Conservation (phyloP, 2,113 vertebrate genomes). For the Marmota monax region DNA sequence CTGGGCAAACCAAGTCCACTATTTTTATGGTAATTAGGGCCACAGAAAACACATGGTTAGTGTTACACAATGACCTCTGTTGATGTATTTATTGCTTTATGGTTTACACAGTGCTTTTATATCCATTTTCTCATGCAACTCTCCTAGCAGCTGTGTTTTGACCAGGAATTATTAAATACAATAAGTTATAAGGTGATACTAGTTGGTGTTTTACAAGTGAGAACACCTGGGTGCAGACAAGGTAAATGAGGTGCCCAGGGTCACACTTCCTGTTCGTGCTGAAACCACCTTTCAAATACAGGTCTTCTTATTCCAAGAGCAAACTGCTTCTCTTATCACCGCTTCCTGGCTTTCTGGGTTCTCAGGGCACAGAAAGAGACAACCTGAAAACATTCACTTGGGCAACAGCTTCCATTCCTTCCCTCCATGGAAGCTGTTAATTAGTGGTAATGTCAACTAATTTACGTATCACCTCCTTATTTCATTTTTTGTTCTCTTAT, state of each 20-base stretch:
- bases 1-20: neutral
- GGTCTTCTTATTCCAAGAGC: neutral
- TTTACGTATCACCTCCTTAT: constrained; percentile 50
- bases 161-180: neutral
- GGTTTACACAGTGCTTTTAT: neutral
- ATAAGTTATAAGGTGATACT: neutral
- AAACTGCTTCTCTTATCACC: neutral
- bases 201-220: neutral
- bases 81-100: neutral
- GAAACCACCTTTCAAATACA: neutral
- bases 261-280: neutral
- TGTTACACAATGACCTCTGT: neutral
- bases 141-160: neutral
- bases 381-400: neutral
- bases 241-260: neutral
- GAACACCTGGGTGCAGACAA: neutral
- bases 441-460: constrained; percentile 42
- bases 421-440: neutral
- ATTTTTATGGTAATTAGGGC: neutral
- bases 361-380: neutral
- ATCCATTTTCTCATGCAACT: neutral
- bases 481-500: constrained; percentile 51
- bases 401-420: neutral
- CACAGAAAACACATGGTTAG: neutral
- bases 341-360: neutral